Evolutionary conservation across 1,140 invertebrate species (phyloP).

Genomic region (Lethrus apterus): DNA sequence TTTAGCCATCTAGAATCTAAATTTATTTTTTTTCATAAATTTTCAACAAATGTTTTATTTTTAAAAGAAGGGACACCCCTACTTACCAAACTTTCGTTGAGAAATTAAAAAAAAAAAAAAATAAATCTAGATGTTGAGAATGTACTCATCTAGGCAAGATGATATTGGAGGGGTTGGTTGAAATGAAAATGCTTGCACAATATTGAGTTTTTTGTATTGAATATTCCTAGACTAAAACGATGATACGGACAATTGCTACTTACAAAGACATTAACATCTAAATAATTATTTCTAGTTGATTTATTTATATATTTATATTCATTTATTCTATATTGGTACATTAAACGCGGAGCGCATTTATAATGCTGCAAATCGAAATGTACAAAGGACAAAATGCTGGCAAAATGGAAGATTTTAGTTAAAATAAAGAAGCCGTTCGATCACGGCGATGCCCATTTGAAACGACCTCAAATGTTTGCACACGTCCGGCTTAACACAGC

Average conservation of each 20-base stretch:
- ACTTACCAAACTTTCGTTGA: too few species aligned
- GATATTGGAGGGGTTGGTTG: too few species aligned
- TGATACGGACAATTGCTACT: constrained; percentile 44
- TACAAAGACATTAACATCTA: constrained; percentile 44
- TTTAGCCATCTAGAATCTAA: too few species aligned
- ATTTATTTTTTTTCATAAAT: too few species aligned
- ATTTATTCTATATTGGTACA: constrained; percentile 37
- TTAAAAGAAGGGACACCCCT: too few species aligned
- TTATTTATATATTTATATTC: constrained; percentile 43
- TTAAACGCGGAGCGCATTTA: constrained; percentile 28
- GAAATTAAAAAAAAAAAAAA: too few species aligned
- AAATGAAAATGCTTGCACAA: constrained; percentile 14
- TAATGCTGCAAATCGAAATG: constrained; percentile 27
- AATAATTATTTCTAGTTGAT: constrained; percentile 40
- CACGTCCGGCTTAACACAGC: constrained; percentile 11
- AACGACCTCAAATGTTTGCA: constrained; percentile 5
- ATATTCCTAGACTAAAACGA: constrained; percentile 40
- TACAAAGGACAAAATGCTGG: constrained; percentile 18
- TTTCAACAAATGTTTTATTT: too few species aligned
- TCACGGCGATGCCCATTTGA: neutral
- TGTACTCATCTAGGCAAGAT: too few species aligned
- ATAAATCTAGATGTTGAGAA: too few species aligned
- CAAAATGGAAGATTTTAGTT: constrained; percentile 10
- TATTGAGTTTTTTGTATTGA: constrained; percentile 39
- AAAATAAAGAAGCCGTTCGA: too few species aligned